These are phyloP conservation scores for Centrocercus urophasianus DNA, from an alignment of 2,113 vertebrate genomes.

Conservation along the genomic window DNA sequence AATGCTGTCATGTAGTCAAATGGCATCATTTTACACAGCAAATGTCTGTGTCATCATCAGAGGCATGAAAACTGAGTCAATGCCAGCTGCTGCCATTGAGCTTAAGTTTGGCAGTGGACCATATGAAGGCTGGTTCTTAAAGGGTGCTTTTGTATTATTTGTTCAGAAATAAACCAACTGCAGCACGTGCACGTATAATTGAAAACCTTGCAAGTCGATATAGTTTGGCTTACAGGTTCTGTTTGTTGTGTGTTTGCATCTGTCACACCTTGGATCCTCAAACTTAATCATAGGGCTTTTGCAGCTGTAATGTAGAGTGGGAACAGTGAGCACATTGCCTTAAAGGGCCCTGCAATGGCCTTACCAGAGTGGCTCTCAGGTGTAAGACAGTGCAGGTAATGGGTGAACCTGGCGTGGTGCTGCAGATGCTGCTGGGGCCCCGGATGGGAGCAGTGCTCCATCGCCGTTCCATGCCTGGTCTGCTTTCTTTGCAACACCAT, in stretches of 20 bases:
- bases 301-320: background rate
- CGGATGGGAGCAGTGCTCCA: background rate
- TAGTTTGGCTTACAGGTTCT: background rate
- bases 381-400: background rate
- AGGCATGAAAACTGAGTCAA: background rate
- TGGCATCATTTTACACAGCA: background rate
- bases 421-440: background rate
- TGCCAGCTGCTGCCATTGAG: background rate
- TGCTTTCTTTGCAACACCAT: background rate
- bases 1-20: background rate
- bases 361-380: background rate
- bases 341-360: background rate
- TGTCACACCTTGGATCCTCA: conserved; percentile 29
- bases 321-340: background rate
- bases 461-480: background rate
- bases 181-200: background rate
- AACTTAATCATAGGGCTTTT: background rate
- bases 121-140: background rate
- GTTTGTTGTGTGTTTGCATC: conserved; percentile 4
- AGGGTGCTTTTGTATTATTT: background rate
- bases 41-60: background rate
- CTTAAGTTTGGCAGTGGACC: background rate
- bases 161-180: background rate
- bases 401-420: background rate
- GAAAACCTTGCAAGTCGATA: background rate